Conservation (phyloP, 2,113 vertebrate genomes). For the Crocuta crocuta region DNA sequence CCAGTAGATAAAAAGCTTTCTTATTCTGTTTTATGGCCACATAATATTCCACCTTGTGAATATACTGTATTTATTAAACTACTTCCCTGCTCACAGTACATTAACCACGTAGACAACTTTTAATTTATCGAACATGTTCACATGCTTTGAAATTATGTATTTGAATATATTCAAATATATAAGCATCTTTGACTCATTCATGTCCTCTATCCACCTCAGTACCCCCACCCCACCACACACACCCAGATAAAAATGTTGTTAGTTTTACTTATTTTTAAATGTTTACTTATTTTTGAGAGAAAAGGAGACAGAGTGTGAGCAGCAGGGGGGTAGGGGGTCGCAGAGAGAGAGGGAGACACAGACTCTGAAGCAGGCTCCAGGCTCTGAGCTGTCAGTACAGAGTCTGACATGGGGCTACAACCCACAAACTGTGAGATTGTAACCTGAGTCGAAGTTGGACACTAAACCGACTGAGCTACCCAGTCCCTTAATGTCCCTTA, state of each 20-base stretch:
- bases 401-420: no score
- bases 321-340: no score
- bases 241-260: neutral
- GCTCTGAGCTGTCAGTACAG: no score
- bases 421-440: no score
- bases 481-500: neutral
- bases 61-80: constrained; percentile 11
- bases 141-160: neutral
- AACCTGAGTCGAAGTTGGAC: no score
- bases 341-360: no score
- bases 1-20: neutral
- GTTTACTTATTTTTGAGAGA: no score
- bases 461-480: no score
- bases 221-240: accelerated
- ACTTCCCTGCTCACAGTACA: neutral
- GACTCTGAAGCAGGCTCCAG: no score
- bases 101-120: constrained; percentile 3
- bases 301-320: no score
- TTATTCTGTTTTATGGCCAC: constrained; percentile 21
- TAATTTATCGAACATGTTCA: constrained; percentile 6
- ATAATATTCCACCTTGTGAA: neutral
- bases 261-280: neutral
- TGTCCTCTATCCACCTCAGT: neutral
- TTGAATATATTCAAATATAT: neutral
- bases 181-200: neutral